Conservation (phyloP, 2,888 invertebrate genomes). For the Yponomeuta sedellus region DNA sequence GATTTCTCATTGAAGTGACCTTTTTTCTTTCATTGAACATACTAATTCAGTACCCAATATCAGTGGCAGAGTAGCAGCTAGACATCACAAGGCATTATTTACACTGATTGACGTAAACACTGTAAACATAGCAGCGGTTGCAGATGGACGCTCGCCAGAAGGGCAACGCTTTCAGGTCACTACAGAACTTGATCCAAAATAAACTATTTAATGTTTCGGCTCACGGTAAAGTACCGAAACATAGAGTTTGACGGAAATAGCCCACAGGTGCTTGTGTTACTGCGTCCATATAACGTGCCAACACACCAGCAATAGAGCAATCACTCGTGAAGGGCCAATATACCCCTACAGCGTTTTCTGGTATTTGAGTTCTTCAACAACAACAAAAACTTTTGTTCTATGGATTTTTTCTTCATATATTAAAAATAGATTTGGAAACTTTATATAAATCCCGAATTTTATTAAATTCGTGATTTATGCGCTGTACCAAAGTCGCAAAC, state of each 20-base stretch:
- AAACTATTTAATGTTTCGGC: slow-evolving; percentile 3
- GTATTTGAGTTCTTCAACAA: no score
- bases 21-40: neutral
- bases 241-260: neutral
- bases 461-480: no score
- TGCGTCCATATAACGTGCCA: no score
- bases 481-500: no score
- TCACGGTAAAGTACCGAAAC: neutral
- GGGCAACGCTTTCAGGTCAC: slow-evolving; percentile 8
- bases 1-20: no score
- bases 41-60: neutral
- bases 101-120: slow-evolving; percentile 6
- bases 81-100: neutral
- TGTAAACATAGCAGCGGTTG: neutral
- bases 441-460: no score
- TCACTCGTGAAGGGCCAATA: no score
- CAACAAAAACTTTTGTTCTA: no score
- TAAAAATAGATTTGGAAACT: no score
- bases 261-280: neutral
- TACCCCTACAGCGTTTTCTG: no score
- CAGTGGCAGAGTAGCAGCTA: neutral
- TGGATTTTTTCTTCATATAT: no score
- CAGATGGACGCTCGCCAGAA: slow-evolving; percentile 11
- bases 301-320: no score
- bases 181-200: slow-evolving; percentile 15